Evolutionary conservation across 2,797 vertebrate species (phyloP), one percentile per base, ranked within the genome.

Genomic region (Buphagus erythrorhynchus): DNA sequence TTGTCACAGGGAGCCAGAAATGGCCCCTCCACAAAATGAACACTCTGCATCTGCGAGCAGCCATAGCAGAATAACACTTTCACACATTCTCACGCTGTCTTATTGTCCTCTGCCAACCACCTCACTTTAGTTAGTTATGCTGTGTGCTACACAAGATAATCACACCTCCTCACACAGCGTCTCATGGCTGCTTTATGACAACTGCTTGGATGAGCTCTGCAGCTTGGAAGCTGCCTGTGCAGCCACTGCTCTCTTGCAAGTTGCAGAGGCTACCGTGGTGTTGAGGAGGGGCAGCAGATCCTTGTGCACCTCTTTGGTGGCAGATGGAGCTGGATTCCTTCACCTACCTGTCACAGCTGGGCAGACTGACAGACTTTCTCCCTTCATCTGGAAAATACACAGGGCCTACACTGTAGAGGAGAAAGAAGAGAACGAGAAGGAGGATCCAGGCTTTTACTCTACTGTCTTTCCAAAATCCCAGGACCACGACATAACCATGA

Each of bases 31-130:
- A 72, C 62, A 62, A 72, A 72, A 79, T 11, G 28, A 90, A 35
- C 2, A 4, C 49, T 51, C 73, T 2, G 0, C 83, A 91, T 86
- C 87, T 91, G 75, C 58, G 61, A 91, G 66, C 75, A 81, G 86
- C 80, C 13, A 0, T 63, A 72, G 76, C 16, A 89, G 78, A 95
- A 80, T 17, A 93, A 71, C n/a, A 40, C 33, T 85, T 89, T 36
- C 68, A 88, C 29, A 51, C 0, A 0, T 86, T 85, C 66, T 91
- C 68, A 54, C 0, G 0, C 46, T 92, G 54, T 66, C 69, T 88
- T 80, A 80, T 80, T 95, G 91, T 89, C 75, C 78, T 75, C 43
- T 80, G 89, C 73, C 91, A 96, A 80, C 89, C 73, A 75, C 85
- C 58, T 91, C 66, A 25, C 69, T 84, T 45, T 16, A 62, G 91